phyloP scores from a whole-genome alignment of 2,797 vertebrate genomes.

The Fistularia commersonii region DNA sequence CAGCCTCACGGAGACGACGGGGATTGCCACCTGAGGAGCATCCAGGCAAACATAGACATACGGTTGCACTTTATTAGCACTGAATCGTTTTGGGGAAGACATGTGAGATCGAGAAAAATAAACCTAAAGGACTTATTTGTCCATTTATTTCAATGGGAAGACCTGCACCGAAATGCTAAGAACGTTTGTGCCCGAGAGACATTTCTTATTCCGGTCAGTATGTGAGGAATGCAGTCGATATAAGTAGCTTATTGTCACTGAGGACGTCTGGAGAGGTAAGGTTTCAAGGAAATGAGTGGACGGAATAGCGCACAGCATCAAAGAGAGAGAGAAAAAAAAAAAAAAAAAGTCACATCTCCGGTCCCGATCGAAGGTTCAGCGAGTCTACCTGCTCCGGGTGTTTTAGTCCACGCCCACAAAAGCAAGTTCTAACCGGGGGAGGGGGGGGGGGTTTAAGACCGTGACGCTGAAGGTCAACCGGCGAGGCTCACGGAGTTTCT shows the following conservation, averaged over 20 bases:
- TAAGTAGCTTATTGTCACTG: constrained; percentile 61
- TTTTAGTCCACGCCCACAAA: background rate
- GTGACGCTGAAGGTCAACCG: constrained; percentile 1
- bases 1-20: constrained; percentile 86
- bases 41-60: no score
- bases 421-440: background rate
- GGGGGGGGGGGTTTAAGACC: background rate
- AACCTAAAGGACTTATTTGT: no score
- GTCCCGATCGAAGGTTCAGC: constrained; percentile 9
- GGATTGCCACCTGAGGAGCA: constrained; percentile 83
- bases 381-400: constrained; percentile 6
- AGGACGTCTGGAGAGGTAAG: constrained; percentile 38
- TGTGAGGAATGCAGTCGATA: constrained; percentile 57
- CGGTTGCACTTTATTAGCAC: no score
- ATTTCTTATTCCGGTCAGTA: constrained; percentile 53
- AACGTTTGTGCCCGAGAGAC: constrained; percentile 21
- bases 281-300: constrained; percentile 47
- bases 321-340: constrained; percentile 17
- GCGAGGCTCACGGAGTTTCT: constrained; percentile 16
- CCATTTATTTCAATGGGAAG: background rate
- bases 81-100: no score
- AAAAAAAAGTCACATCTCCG: constrained; percentile 10
- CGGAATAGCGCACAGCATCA: constrained; percentile 43
- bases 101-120: no score
- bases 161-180: constrained; percentile 8